phyloP scores from a whole-genome alignment of 1,140 invertebrate genomes.

The Teleopsis dalmanni region DNA sequence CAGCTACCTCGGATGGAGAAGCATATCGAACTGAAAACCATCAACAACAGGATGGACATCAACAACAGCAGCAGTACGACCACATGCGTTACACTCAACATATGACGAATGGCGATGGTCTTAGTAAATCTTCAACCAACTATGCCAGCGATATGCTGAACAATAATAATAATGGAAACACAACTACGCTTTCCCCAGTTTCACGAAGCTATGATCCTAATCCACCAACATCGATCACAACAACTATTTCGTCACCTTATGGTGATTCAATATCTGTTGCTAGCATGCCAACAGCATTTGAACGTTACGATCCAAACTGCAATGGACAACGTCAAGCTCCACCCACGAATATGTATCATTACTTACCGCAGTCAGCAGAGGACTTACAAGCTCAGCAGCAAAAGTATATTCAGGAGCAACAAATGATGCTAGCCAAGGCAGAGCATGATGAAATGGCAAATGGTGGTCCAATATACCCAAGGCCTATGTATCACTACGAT shows the following conservation, averaged over 20 bases:
- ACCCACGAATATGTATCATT: slow-evolving; percentile 50
- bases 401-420: slow-evolving; percentile 59
- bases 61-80: slow-evolving; percentile 25
- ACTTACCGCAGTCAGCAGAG: slow-evolving; percentile 45
- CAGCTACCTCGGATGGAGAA: slow-evolving; percentile 20
- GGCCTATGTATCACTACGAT: slow-evolving; percentile 75
- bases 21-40: slow-evolving; percentile 23
- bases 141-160: slow-evolving; percentile 44
- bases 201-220: slow-evolving; percentile 29
- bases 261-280: slow-evolving; percentile 45
- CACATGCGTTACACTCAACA: slow-evolving; percentile 37
- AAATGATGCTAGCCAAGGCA: slow-evolving; percentile 54
- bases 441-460: slow-evolving; percentile 51
- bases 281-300: slow-evolving; percentile 58
- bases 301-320: slow-evolving; percentile 59
- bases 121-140: slow-evolving; percentile 49
- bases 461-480: slow-evolving; percentile 60
- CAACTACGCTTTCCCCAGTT: slow-evolving; percentile 28
- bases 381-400: slow-evolving; percentile 45
- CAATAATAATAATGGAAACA: slow-evolving; percentile 17
- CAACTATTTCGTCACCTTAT: slow-evolving; percentile 30
- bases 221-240: slow-evolving; percentile 22
- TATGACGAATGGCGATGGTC: slow-evolving; percentile 10
- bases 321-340: slow-evolving; percentile 36
- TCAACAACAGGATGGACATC: slow-evolving; percentile 16